Evolutionary conservation across 53 echinoderm and acorn worm genomes (phyloP), one percentile per base, ranked within the genome.

Genomic region (Paracentrotus lividus): DNA sequence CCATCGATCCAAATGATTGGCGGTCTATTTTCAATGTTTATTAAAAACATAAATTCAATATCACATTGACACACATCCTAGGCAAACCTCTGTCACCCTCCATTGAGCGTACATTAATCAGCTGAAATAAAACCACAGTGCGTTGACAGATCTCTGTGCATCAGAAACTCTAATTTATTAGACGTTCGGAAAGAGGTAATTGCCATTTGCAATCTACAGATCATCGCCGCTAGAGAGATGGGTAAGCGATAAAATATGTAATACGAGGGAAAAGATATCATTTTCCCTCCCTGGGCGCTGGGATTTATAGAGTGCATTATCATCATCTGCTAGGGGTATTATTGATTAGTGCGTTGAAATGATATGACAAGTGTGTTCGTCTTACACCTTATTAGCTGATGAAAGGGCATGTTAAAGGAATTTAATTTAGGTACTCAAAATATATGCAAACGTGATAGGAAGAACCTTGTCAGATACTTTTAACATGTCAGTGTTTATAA

Each of bases 171-270:
- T 85, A 51, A 47, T 85, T 85, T 85, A 85, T 51, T 85, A 85
- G 85, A 49, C 85, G 47, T 85, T 47, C 49, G 85, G 29, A 85
- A 49, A 85, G 47, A 85, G 85, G 85, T 85, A 85, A 85, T 85
- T 85, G 85, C 49, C 85, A 51, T 85, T 85, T 85, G 26, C 85
- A 85, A 85, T 85, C 85, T 85, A 47, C 47, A 31, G 85, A 85
- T 85, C 85, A 51, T 12, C 9, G 85, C 47, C 47, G 38, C n/a
- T 29, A 36, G 84, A 29, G 85, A 85, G 85, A 85, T 85, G 85
- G 85, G 31, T 85, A 51, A 85, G 49, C 85, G 85, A 85, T 85
- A 85, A 85, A 85, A 85, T 85, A 85, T 85, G 85, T 85, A 85
- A 85, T 85, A 49, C 49, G 47, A 36, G 49, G 85, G 31, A 29